Base-by-base conservation (phyloP, 2,888 invertebrate species). In the Lymantria monacha region DNA sequence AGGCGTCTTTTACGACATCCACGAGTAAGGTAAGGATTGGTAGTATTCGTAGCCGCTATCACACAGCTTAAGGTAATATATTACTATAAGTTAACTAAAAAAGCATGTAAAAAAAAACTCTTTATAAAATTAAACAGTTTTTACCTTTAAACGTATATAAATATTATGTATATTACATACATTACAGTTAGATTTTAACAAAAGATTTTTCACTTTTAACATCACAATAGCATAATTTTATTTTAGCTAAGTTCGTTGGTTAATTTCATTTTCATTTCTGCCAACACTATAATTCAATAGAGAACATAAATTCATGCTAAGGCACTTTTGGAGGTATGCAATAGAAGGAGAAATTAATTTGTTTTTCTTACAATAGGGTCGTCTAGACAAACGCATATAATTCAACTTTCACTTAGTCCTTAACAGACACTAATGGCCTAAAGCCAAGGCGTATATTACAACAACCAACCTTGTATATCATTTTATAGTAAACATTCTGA, bases 301-400 rank as follows among this genome's bases (percentile, higher is more conserved):
- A 77, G 67, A 64, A 74, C 83, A 86, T 89, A 88, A 89, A 89
- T 89, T 82, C 70, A 62, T 68, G 72, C 72, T 68, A 74, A 77
- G 81, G 82, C 80, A 84, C 82, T 85, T 85, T 85, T 85, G 79
- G 79, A 72, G 76, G 76, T 72, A 70, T 82, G 83, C 85, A 77
- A 82, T 85, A 79, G 84, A 74, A 68, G 72, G 80, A 79, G 76
- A 80, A 83, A 87, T 88, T 89, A 88, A 88, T 88, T 89, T 90
- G 87, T 89, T 91, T 89, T 91, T 87, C 88, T 85, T 81, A 90
- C 88, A 88, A 90, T 86, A 79, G 86, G 86, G 67, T 71, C 76
- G 90, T 91, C 90, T 90, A 91, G 90, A 90, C 90, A 85, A 87
- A 79, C 81, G 81, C 77, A 71, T 82, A 89, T 91, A 88, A 86